A percentile compares a stretch with the other conserved stretches of the same genome.
Evolutionary conservation across 2,888 invertebrate species (phyloP).

Genomic region (Lepidocyrtinus sp.): DNA sequence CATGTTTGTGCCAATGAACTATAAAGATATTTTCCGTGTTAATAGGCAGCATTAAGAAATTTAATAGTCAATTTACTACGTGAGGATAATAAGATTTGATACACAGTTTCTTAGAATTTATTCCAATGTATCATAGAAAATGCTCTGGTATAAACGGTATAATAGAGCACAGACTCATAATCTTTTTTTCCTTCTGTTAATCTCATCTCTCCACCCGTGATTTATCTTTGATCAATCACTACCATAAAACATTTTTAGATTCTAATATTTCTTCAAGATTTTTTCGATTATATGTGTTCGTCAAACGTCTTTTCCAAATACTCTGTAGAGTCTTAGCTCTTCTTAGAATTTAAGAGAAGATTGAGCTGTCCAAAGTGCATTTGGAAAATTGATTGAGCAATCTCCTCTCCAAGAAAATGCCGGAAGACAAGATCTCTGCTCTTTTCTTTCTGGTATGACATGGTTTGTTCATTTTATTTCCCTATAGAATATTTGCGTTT

Average conservation of each 20-base stretch:
- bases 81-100: too few species aligned
- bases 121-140: too few species aligned
- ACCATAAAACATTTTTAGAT: constrained; percentile 1
- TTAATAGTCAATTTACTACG: too few species aligned
- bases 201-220: constrained; percentile 33
- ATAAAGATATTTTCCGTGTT: too few species aligned
- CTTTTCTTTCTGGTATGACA: constrained; percentile 21
- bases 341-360: constrained; percentile 44
- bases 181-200: constrained; percentile 30
- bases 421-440: constrained; percentile 42
- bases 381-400: constrained; percentile 57
- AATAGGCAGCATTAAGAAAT: too few species aligned
- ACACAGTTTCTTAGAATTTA: too few species aligned
- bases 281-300: background rate
- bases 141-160: too few species aligned
- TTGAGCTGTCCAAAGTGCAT: constrained; percentile 57
- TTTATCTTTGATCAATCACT: constrained; percentile 55
- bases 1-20: too few species aligned
- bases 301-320: background rate
- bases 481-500: too few species aligned
- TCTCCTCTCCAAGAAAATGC: constrained; percentile 39
- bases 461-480: constrained; percentile 22
- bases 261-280: constrained; percentile 9
- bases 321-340: background rate
- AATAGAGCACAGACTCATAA: too few species aligned